Evolutionary conservation across 2,113 vertebrate genomes (phyloP).

Genomic region (Pampusana beccarii): DNA sequence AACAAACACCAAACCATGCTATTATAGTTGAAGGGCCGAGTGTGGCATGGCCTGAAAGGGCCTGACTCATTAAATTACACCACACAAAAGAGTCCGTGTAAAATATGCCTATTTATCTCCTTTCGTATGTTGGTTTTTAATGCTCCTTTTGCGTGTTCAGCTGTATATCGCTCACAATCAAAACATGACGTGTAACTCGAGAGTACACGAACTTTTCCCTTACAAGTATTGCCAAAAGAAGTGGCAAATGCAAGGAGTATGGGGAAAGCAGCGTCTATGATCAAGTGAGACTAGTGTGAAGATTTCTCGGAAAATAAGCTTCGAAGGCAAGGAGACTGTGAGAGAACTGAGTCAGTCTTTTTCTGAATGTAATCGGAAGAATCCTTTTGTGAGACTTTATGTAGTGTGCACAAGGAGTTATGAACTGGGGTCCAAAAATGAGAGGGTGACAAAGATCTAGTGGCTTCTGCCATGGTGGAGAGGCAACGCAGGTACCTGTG

Average conservation of each 20-base stretch:
- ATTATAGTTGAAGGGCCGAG: not conserved
- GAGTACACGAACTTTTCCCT: not conserved
- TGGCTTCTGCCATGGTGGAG: rapidly evolving
- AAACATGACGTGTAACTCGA: not conserved
- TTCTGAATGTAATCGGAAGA: not conserved
- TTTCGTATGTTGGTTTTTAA: not conserved
- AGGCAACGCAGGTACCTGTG: not conserved
- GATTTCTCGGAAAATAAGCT: not conserved
- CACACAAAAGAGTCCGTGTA: not conserved
- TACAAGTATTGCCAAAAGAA: not conserved
- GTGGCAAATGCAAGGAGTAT: not conserved
- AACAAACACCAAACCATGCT: not conserved
- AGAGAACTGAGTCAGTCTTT: not conserved
- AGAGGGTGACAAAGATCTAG: not conserved
- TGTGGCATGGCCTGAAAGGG: not conserved
- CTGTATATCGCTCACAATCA: rapidly evolving
- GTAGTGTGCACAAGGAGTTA: not conserved
- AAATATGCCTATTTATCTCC: not conserved
- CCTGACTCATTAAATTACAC: not conserved
- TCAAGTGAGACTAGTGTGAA: not conserved
- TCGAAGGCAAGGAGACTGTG: not conserved
- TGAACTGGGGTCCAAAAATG: not conserved
- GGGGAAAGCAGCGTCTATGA: not conserved
- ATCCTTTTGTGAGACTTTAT: not conserved
- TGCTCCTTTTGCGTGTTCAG: not conserved